Evolutionary conservation across 2,797 vertebrate species (phyloP).

Genomic region (Bradypus variegatus): DNA sequence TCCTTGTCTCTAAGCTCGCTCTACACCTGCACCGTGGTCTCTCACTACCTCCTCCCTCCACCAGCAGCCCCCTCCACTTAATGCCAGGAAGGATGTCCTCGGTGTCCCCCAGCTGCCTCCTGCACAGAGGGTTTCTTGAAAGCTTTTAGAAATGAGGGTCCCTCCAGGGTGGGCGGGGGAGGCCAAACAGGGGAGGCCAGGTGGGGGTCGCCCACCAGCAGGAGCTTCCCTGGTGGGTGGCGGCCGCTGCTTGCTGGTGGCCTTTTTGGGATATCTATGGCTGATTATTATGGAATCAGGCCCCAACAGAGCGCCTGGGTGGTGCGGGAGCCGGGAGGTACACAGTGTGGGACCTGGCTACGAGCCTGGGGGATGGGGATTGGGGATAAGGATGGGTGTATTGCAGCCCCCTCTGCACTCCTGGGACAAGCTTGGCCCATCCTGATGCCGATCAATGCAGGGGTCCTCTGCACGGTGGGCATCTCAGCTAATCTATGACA

Average conservation of each 20-base stretch:
- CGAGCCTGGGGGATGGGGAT: too few relatives aligned
- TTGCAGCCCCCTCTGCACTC: rapidly evolving
- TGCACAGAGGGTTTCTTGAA: conserved; percentile 55
- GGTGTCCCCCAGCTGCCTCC: conserved; percentile 40
- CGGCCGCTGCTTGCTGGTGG: not conserved
- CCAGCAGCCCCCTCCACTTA: not conserved
- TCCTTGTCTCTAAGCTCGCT: not conserved
- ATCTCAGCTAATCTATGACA: too few relatives aligned
- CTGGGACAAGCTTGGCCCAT: not conserved
- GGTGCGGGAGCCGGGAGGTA: not conserved
- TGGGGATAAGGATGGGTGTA: not conserved
- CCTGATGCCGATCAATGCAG: too few relatives aligned
- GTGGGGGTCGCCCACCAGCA: not conserved
- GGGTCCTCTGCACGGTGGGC: too few relatives aligned
- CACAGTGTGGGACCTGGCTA: rapidly evolving
- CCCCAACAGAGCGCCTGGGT: not conserved
- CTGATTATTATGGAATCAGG: conserved; percentile 66
- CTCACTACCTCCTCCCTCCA: too few relatives aligned
- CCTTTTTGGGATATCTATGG: conserved; percentile 54
- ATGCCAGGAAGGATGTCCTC: not conserved
- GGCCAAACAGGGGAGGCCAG: not conserved
- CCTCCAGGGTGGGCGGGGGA: not conserved
- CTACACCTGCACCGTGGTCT: not conserved
- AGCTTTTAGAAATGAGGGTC: conserved; percentile 60
- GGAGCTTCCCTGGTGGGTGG: conserved; percentile 40